phyloP scores from a whole-genome alignment of 2,113 vertebrate genomes.

The Clarias gariepinus region DNA sequence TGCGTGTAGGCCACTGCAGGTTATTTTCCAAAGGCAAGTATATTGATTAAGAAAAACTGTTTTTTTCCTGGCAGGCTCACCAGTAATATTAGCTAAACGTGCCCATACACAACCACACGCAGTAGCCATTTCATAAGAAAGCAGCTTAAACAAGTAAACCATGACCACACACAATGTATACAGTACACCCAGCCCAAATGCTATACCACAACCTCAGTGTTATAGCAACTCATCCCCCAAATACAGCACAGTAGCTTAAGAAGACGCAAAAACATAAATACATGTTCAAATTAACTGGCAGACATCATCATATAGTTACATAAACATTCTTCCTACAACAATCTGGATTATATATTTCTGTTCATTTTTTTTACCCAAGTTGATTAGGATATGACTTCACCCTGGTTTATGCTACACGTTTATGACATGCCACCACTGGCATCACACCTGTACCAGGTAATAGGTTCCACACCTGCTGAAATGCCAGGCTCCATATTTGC shows the following conservation, averaged over 20 bases:
- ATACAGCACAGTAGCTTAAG: background rate
- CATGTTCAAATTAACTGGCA: background rate
- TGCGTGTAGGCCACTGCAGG: background rate
- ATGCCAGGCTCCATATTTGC: background rate
- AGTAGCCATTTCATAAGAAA: background rate
- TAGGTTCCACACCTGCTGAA: background rate
- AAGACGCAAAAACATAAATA: background rate
- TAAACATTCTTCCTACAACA: background rate
- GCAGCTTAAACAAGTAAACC: background rate
- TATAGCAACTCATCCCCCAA: background rate
- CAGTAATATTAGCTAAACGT: background rate
- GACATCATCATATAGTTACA: too few relatives aligned
- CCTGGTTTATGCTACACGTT: background rate
- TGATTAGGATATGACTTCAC: background rate
- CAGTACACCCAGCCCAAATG: background rate
- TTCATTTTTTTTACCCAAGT: background rate
- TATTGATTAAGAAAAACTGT: background rate
- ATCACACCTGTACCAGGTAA: conserved; percentile 10
- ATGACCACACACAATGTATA: background rate
- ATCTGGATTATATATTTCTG: conserved; percentile 7
- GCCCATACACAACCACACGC: background rate
- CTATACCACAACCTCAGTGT: background rate
- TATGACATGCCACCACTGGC: background rate
- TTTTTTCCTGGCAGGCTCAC: background rate
- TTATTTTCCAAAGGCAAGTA: background rate